Base-by-base conservation (phyloP, 2,888 invertebrate genomes). In the Microdon myrmicae region DNA sequence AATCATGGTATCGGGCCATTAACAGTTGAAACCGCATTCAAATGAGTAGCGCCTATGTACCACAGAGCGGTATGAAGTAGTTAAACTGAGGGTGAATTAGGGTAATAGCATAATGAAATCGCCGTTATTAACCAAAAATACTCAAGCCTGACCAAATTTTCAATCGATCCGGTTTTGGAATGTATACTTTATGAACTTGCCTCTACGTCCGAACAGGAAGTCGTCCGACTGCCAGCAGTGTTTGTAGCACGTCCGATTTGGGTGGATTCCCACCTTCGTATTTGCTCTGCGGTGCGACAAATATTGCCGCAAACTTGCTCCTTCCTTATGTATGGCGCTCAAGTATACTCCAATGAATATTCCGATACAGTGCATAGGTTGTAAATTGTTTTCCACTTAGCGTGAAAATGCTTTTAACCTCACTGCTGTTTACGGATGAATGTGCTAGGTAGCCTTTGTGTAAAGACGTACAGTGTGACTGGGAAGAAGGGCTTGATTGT, bases 351-450 rank as follows among this genome's bases (percentile, higher is more conserved):
- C 35, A 32, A 51, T 53, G 56, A 47, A 64, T 56, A 47, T 35
- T 51, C n/a, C n/a, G 41, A 45, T 51, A 43, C 58, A 64, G 51
- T 58, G 49, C 54, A 49, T 35, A 48, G 54, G 54, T 48, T 61
- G 64, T 70, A 70, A 70, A 69, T 70, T 68, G 70, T 69, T 70
- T 69, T 68, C 67, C 69, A 69, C 68, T 70, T 70, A 70, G 69
- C 69, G 68, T 69, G 68, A 67, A 69, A 70, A 70, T 68, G 69
- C 68, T 70, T 70, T 70, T 68, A 68, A 66, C 68, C 64, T 58
- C 58, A 53, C 39, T 64, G 45, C 60, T 61, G 58, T 58, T 61
- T 60, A 60, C 55, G 51, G 39, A 48, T 23, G 45, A 44, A 59
- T 43, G 47, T 58, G 37, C 43, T 47, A 47, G 38, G 37, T 64